A percentile compares a stretch with the other conserved stretches of the same genome.
These are phyloP conservation scores for Xerus rutilus DNA, from an alignment of 2,797 vertebrate species.

Conservation along the genomic window DNA sequence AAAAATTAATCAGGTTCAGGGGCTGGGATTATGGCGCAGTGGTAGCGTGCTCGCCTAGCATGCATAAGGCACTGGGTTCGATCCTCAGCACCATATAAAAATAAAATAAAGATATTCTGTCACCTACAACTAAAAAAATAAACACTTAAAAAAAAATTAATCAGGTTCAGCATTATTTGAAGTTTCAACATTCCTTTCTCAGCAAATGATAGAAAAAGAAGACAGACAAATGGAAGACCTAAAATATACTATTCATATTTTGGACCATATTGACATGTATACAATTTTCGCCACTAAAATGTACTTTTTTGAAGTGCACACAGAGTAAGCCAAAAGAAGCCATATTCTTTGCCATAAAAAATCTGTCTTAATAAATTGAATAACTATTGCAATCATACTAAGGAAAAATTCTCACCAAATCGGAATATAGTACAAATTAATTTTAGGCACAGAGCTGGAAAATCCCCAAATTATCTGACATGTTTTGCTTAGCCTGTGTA, in stretches of 20 bases:
- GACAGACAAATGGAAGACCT: neutral
- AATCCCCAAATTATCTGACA: neutral
- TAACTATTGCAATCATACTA: neutral
- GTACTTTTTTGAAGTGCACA: neutral
- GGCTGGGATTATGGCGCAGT: too few relatives aligned
- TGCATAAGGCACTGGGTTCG: too few relatives aligned
- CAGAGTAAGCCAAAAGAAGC: neutral
- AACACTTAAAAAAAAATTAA: too few relatives aligned
- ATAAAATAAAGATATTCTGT: too few relatives aligned
- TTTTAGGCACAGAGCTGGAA: neutral
- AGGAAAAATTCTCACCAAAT: neutral
- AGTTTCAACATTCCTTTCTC: neutral
- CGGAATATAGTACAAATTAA: neutral
- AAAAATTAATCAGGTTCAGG: neutral
- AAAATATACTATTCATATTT: neutral
- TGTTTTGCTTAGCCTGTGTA: neutral
- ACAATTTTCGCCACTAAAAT: neutral
- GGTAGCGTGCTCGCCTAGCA: too few relatives aligned
- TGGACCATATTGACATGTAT: neutral
- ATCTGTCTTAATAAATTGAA: neutral
- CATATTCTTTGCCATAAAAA: neutral
- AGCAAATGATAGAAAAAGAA: neutral
- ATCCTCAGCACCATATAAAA: too few relatives aligned
- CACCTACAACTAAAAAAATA: too few relatives aligned
- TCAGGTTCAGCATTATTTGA: neutral